Evolutionary conservation across 2,113 vertebrate species (phyloP), one percentile per base, ranked within the genome.

Genomic region (Nicator chloris): DNA sequence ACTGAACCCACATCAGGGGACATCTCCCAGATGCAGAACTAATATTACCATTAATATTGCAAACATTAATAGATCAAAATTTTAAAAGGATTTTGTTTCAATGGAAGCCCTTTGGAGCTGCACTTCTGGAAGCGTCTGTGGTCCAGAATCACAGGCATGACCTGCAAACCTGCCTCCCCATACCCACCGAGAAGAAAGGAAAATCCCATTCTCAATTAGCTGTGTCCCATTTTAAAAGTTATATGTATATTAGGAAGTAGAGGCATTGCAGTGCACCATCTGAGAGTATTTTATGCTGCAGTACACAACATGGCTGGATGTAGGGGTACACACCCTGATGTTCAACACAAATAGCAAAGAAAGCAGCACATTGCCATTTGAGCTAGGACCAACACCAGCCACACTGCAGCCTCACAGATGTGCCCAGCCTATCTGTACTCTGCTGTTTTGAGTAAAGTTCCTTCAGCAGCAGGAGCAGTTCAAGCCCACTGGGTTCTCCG

Each of bases 241-340:
- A 2, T 3, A 9, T 15, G 9, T 10, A 4, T 16, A 8, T 11
- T 7, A 51, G 7, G 44, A 88, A 90, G 22, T 2, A 35, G 31
- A 77, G 30, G 53, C 13, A 15, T 4, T 37, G 20, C 17, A 47
- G 45, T 9, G 15, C 17, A 23, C 13, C 10, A 15, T 5, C 61
- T 75, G 30, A 13, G 57, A 17, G 50, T 33, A 8, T 57, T 83
- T 27, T 3, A 15, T 31, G 27, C 49, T 51, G 50, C 31, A 49
- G 35, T 13, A 21, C 53, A 19, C 23, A 51, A 3, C 0, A 0
- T 2, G 4, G 11, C 14, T 47, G 30, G 54, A 4, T 11, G 15
- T 1, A 1, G 66, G 57, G 39, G 23, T 35, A 11, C 27, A 4
- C 7, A 22, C 7, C 14, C 45, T 37, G n/a, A 11, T 40, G 40